Base-by-base conservation (phyloP, 1,140 invertebrate species). In the Apis cerana region DNA sequence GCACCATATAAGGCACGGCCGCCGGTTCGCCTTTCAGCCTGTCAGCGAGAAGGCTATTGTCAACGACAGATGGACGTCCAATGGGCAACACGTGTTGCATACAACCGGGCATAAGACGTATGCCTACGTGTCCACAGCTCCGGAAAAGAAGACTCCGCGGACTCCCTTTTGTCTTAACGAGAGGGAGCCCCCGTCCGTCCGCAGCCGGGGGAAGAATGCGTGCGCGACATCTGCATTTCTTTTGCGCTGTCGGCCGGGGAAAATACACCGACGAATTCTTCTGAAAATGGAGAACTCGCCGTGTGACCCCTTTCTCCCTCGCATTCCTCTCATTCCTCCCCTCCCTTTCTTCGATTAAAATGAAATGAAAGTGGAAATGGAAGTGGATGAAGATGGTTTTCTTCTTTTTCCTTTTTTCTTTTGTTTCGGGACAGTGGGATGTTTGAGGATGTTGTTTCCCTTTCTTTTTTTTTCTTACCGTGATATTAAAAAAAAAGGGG, bases 1-100 rank as follows among this genome's bases (percentile, higher is more conserved):
- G 65, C 61, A 64, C 81, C 80, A 76, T 86, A 89, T 86, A 89
- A 89, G 82, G 87, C 77, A 68, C 82, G 77, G 76, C 86, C 85
- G 84, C 86, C 86, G 89, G 87, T 84, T 90, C 85, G 74, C 87
- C 86, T 91, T 89, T 88, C 84, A 88, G 88, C 72, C 89, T 91
- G 90, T 91, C 91, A 91, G 87, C 85, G 90, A 90, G 84, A 88
- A 90, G 88, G 85, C 88, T 91, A 92, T 92, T 92, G 91, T 92
- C 90, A 91, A 89, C 91, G 89, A 90, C 91, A 91, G 90, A 92
- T 92, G 92, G 91, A 92, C 90, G 88, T 92, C 91, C 89, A 92
- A 91, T 90, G 88, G 88, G 83, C 86, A 90, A 89, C 89, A 91
- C 89, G 90, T 90, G 91, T 91, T 88, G 89, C 91, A 91, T 92